Evolutionary conservation across 2,888 invertebrate species (phyloP), one percentile per base, ranked within the genome.

Genomic region (Apodemia mormo): DNA sequence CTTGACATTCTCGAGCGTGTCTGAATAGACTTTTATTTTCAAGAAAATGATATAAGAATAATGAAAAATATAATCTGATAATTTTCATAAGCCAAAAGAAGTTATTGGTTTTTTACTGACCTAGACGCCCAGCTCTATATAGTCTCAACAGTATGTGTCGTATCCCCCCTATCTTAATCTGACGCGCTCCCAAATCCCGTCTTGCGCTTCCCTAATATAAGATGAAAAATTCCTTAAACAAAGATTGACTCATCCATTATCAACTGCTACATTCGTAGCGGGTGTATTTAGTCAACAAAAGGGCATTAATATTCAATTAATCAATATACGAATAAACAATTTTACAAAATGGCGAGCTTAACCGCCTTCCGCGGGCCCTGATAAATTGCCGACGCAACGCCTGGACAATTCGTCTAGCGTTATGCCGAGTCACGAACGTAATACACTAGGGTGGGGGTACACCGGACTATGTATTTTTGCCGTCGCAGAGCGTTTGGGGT

Each of bases 341-440:
- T 58, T 58, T 58, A 58, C 58, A 58, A 58, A 58, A 58, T 30
- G 58, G 58, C 30, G 58, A 58, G 58, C 58, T 58, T 58, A 12
- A 33, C 58, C 33, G 58, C 58, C 30, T 58, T 29, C 58, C 58
- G 56, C n/a, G 69, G 14, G 37, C 69, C 65, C 67, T 29, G 64
- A 71, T 71, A 71, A 70, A 73, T 73, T 67, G 68, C 58, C 37
- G 40, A n/a, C 52, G 45, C 37, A 69, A 68, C 65, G 73, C 56
- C 22, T 66, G 70, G 72, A 72, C 72, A 67, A 70, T 69, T 54
- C 71, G 56, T 68, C 54, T 58, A 14, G 68, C 58, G 65, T 74
- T 69, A 74, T 73, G 74, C 71, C 65, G 43, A 71, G 74, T 73
- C 74, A 74, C 73, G 74, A 68, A 61, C 68, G 71, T 70, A 67